Evolutionary conservation across 1,140 invertebrate genomes (phyloP).

Genomic region (Orchestia grillus): DNA sequence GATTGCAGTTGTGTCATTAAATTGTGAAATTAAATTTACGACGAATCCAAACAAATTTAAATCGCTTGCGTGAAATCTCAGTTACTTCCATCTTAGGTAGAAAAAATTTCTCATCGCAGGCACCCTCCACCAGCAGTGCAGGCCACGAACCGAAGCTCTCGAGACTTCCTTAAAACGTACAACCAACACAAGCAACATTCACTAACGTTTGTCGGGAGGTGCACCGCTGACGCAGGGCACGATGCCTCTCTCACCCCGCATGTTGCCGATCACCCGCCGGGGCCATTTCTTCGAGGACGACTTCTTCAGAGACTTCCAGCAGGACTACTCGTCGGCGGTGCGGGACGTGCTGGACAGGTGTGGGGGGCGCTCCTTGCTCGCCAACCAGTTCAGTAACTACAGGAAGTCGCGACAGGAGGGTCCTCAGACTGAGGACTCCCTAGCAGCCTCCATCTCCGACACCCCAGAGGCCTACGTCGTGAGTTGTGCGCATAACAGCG

Average conservation of each 20-base stretch:
- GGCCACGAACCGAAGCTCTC: background rate
- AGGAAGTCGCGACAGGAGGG: slow-evolving; percentile 31
- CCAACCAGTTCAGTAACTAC: slow-evolving; percentile 56
- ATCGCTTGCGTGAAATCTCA: too few species aligned
- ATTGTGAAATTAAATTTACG: too few species aligned
- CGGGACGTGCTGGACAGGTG: slow-evolving; percentile 53
- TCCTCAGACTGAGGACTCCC: background rate
- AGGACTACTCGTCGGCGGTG: slow-evolving; percentile 42
- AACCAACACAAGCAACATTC: background rate
- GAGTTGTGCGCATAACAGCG: background rate
- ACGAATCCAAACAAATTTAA: too few species aligned
- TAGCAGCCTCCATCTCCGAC: slow-evolving; percentile 56
- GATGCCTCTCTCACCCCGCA: background rate
- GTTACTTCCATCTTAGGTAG: too few species aligned
- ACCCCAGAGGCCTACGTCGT: slow-evolving; percentile 45
- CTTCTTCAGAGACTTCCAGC: slow-evolving; percentile 58
- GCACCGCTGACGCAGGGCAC: background rate
- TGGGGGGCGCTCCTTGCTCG: slow-evolving; percentile 31
- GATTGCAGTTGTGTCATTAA: too few species aligned
- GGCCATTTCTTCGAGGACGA: slow-evolving; percentile 58
- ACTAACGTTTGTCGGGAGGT: background rate
- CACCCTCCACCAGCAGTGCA: background rate
- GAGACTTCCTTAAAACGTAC: background rate
- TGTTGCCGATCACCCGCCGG: slow-evolving; percentile 53
- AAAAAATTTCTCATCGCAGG: too few species aligned